phyloP scores from a whole-genome alignment of 2,797 vertebrate species.

The Moxostoma hubbsi region DNA sequence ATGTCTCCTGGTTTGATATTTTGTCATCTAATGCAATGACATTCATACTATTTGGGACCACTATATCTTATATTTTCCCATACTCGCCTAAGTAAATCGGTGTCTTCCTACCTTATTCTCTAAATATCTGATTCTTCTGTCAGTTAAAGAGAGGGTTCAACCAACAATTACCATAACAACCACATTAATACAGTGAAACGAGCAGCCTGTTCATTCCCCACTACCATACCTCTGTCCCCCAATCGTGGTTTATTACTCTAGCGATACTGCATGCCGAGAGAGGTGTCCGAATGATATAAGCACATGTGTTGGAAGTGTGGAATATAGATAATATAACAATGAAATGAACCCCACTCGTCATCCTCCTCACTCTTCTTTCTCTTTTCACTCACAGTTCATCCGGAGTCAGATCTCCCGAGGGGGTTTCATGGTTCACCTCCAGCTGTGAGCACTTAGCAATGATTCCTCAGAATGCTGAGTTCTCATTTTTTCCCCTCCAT shows the following conservation, averaged over 20 bases:
- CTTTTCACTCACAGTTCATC: slow-evolving; percentile 30
- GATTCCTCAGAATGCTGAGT: slow-evolving; percentile 46
- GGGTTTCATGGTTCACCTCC: slow-evolving; percentile 47
- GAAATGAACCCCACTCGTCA: slow-evolving; percentile 25
- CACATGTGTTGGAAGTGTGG: slow-evolving; percentile 22
- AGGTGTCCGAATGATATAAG: slow-evolving; percentile 15
- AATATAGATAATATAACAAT: slow-evolving; percentile 33
- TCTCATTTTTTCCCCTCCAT: slow-evolving; percentile 29
- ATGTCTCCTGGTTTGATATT: too few relatives aligned
- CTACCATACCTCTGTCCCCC: slow-evolving; percentile 9
- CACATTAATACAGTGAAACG: slow-evolving; percentile 10
- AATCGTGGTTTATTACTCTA: slow-evolving; percentile 17
- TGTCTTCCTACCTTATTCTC: background rate
- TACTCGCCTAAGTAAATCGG: too few relatives aligned
- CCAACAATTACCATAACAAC: background rate
- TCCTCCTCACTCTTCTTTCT: slow-evolving; percentile 14
- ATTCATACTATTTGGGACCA: too few relatives aligned
- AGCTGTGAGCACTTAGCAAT: slow-evolving; percentile 48
- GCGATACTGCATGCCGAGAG: background rate
- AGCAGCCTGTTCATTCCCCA: slow-evolving; percentile 10
- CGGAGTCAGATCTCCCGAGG: slow-evolving; percentile 5
- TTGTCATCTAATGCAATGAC: too few relatives aligned
- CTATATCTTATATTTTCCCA: too few relatives aligned
- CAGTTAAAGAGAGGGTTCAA: background rate
- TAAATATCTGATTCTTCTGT: background rate